These are phyloP conservation scores for Gonatopus flavifemur DNA, from an alignment of 1,140 invertebrate genomes.

Conservation along the genomic window DNA sequence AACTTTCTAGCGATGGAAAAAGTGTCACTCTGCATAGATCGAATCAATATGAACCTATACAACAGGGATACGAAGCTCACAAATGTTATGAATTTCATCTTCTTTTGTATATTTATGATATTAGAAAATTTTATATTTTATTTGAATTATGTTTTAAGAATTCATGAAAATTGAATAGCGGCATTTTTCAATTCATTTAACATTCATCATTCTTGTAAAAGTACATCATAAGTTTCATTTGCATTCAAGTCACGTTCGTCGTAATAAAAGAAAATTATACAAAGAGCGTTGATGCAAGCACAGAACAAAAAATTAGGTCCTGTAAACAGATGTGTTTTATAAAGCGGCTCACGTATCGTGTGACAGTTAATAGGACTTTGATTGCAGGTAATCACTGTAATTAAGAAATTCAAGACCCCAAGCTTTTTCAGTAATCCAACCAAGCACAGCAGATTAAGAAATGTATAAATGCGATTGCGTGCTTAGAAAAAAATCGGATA, in stretches of 20 bases:
- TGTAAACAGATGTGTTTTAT: slow-evolving; percentile 13
- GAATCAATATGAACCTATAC: too few species aligned
- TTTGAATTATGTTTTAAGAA: slow-evolving; percentile 14
- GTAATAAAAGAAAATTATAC: slow-evolving; percentile 22
- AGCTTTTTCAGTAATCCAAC: too few species aligned
- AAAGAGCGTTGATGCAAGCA: slow-evolving; percentile 10
- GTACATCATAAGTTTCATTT: slow-evolving; percentile 1
- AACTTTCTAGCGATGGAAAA: too few species aligned
- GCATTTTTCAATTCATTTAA: too few species aligned
- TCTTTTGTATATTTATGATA: too few species aligned
- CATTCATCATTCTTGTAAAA: neutral
- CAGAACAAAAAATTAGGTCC: slow-evolving; percentile 7
- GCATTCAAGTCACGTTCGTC: slow-evolving; percentile 17
- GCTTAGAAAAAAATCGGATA: too few species aligned
- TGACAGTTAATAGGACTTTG: slow-evolving; percentile 33
- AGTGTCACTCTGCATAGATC: too few species aligned
- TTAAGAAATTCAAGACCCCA: slow-evolving; percentile 23
- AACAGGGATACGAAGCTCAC: too few species aligned
- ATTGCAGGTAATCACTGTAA: slow-evolving; percentile 35
- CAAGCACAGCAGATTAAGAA: too few species aligned
- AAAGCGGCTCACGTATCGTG: slow-evolving; percentile 23
- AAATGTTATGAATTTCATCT: too few species aligned
- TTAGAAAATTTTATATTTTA: slow-evolving; percentile 15
- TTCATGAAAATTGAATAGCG: slow-evolving; percentile 10
- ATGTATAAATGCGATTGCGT: too few species aligned